A percentile compares a stretch with the other conserved stretches of the same genome.
phyloP scores from a whole-genome alignment of 2,888 invertebrate genomes.

The Papilio protenor region DNA sequence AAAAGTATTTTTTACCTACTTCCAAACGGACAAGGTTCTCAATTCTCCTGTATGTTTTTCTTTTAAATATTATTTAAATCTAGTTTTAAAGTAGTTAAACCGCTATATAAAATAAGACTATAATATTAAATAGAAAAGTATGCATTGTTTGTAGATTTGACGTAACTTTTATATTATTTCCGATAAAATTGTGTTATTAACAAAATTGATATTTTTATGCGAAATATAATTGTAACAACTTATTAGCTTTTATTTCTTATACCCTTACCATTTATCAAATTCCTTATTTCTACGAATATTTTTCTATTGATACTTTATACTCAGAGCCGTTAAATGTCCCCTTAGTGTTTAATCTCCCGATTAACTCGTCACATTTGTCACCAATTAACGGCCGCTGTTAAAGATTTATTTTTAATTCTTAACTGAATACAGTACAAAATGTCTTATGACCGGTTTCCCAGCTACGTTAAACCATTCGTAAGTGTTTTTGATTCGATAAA shows the following conservation, averaged over 20 bases:
- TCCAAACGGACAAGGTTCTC: no score
- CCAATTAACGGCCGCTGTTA: background rate
- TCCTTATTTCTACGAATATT: background rate
- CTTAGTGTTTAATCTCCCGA: no score
- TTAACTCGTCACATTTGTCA: no score
- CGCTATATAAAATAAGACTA: background rate
- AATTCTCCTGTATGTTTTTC: background rate
- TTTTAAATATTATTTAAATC: background rate
- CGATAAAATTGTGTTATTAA: constrained; percentile 58
- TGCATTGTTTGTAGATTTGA: constrained; percentile 54
- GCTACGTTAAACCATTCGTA: no score
- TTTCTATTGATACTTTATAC: background rate
- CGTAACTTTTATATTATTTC: constrained; percentile 57
- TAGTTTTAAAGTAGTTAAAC: background rate
- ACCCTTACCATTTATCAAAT: background rate
- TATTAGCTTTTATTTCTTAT: constrained; percentile 7
- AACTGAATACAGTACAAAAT: constrained; percentile 4
- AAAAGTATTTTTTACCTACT: no score
- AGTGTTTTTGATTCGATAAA: no score
- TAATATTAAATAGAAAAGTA: constrained; percentile 45
- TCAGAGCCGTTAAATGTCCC: no score
- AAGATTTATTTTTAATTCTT: background rate
- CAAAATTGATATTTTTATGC: constrained; percentile 66
- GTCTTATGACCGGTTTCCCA: no score
- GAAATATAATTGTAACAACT: constrained; percentile 54